Base-by-base conservation (phyloP, 2,797 vertebrate genomes). In the Pelodytes ibericus region DNA sequence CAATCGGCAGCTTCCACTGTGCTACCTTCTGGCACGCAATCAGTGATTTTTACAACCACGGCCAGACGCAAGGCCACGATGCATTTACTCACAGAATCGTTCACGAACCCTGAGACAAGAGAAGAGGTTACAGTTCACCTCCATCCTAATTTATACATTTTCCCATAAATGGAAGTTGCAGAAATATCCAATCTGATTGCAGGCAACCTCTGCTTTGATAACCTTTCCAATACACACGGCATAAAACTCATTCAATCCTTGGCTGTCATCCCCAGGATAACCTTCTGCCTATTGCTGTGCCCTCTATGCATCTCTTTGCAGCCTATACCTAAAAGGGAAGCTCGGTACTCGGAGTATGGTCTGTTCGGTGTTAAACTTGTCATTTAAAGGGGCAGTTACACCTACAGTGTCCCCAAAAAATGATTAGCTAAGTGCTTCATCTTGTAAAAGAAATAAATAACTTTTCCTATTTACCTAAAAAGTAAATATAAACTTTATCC, bases 11-110 rank as follows among this genome's bases (percentile, higher is more conserved):
- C 91, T 24, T 87, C 92, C 63, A 91, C 83, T 49, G 82, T 89
- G 85, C 90, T 92, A 69, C 91, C 94, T 0, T 88, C 91, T 0
- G 93, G 91, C 81, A 89, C 71, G 1, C 97, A 99, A 87, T 90
- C 94, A 82, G 93, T 96, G 84, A 91, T 87, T 87, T 99, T 99
- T 82, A 98, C 96, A 3, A 91, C 89, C 83, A 99, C 89, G 66
- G 94, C 95, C 82, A 99, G 89, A 66, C 95, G 94, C 62, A 99
- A 84, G 60, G 94, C 94, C 89, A 96, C 94, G 15, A 96, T 95
- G 15, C 93, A 93, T 75, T 93, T 92, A n/a, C 85, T 84, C 39
- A 91, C 66, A 0, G 91, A 93, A 79, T 93, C 92, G 51, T 93
- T 93, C 86, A 93, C 85, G 84, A 93, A 92, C 64, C 90, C 97